Base-by-base conservation (phyloP, 1,140 invertebrate genomes). In the Lasaia peninsularis region DNA sequence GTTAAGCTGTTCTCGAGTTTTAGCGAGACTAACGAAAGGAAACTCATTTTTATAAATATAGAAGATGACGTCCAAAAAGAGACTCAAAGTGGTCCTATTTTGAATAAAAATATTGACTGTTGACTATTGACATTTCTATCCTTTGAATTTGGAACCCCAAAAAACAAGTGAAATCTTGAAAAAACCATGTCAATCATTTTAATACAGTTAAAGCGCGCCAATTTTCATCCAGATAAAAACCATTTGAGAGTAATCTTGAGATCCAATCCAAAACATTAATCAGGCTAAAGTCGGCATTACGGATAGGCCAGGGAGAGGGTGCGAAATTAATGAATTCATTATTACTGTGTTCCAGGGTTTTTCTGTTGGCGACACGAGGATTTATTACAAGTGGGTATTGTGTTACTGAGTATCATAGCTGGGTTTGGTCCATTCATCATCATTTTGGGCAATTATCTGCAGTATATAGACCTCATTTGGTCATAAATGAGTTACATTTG, bases 271-370 rank as follows among this genome's bases (percentile, higher is more conserved):
- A 49, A 49, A 35, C 64, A 66, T 66, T 66, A 66, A 66, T 66
- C 64, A 66, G 49, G 51, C 24, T 56, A 28, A 60, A 58, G 62
- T 54, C 51, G 54, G 60, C 61, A 62, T 63, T 62, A 63, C 35
- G 21, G 50, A 0, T 12, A 21, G 11, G 34, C 21, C 18, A 11
- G 52, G 63, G 58, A 52, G 54, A 51, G 60, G 63, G 60, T 64
- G 74, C 72, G 67, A 71, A 77, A 79, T 77, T 79, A 77, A 79
- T 79, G 76, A 79, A 79, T 77, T 73, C 70, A 77, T 79, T 79
- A 77, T 77, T 68, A 76, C 62, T 67, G 64, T 75, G 70, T 77
- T 70, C 69, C 50, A 53, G 71, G 69, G 64, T 78, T 74, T 79
- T 79, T 80, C 70, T 77, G 73, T 73, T 65, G 58, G 73, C 70